Base-by-base conservation (phyloP, 2,113 vertebrate species). In the Calyptomena viridis region DNA sequence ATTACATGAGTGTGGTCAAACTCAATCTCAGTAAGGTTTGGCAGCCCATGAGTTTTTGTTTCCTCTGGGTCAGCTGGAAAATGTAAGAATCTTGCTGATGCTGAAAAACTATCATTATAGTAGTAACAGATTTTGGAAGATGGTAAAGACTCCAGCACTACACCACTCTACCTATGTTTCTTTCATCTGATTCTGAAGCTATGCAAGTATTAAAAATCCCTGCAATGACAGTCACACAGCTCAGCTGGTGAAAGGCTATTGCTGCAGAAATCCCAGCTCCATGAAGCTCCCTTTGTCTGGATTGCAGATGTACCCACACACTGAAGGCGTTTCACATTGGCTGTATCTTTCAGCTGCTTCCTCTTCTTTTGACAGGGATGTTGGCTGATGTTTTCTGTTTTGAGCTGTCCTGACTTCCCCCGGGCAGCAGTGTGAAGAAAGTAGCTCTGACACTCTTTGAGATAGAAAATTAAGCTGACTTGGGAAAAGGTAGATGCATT, bases 11-110 rank as follows among this genome's bases (percentile, higher is more conserved):
- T 47, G 31, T 81, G 46, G 40, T 60, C 72, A 85, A 52, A 71
- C 31, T 80, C 53, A 8, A 7, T 53, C 53, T 73, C 58, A 49
- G 68, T 79, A 92, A 85, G 31, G 14, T 62, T 69, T 90, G 90
- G 67, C 85, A 93, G 46, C 40, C 37, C 8, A 2, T 0, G 1
- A 62, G 59, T 53, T 84, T 83, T 94, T 94, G 40, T 79, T 92
- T 94, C 75, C 55, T 76, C n/a, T 66, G 82, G 50, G 50, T 84
- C 88, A 80, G 63, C 71, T 88, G 90, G 63, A 77, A 90, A 73
- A 66, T 50, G 5, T 40, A 85, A 42, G 55, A 90, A 74, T 68
- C 0, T 0, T 82, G 74, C 67, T 76, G 67, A 80, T 2, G 2
- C 71, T 86, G 82, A 75, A 73, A 88, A 88, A 39, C 20, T 60